Percentiles rank a stretch among this genome's conserved stretches.
phyloP scores from a whole-genome alignment of 2,888 invertebrate species.

The Latheticus oryzae region DNA sequence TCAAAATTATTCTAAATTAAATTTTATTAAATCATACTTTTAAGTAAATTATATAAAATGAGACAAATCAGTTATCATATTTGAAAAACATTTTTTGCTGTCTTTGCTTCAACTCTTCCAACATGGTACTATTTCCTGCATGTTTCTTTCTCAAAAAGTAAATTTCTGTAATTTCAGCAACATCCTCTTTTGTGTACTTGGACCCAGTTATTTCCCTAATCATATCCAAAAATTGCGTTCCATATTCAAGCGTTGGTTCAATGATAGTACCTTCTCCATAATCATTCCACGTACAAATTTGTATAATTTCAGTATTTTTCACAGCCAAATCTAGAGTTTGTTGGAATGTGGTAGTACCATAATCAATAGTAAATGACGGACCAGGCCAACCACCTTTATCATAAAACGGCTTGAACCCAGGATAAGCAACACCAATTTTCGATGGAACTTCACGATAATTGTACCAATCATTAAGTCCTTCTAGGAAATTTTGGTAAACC shows the following conservation, averaged over 20 bases:
- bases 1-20: too few relatives aligned
- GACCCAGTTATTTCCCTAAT: constrained; percentile 50
- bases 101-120: constrained; percentile 3
- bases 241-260: constrained; percentile 29
- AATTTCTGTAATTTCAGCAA: constrained; percentile 15
- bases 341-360: constrained; percentile 15
- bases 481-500: constrained; percentile 20
- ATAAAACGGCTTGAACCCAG: constrained; percentile 25
- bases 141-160: constrained; percentile 15
- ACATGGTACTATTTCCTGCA: constrained; percentile 4
- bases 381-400: constrained; percentile 29
- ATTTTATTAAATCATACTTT: too few relatives aligned
- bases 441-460: constrained; percentile 15
- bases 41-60: too few relatives aligned
- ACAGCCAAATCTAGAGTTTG: constrained; percentile 19
- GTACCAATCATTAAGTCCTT: constrained; percentile 25
- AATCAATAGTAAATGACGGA: constrained; percentile 17
- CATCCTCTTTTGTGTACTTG: constrained; percentile 21
- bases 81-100: too few relatives aligned
- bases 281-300: constrained; percentile 25
- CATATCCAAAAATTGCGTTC: constrained; percentile 21
- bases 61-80: too few relatives aligned
- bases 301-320: constrained; percentile 18
- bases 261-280: constrained; percentile 34
- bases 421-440: constrained; percentile 33